These are phyloP conservation scores for Drosophila yakuba DNA, from an alignment of 1,140 invertebrate genomes.

Conservation along the genomic window DNA sequence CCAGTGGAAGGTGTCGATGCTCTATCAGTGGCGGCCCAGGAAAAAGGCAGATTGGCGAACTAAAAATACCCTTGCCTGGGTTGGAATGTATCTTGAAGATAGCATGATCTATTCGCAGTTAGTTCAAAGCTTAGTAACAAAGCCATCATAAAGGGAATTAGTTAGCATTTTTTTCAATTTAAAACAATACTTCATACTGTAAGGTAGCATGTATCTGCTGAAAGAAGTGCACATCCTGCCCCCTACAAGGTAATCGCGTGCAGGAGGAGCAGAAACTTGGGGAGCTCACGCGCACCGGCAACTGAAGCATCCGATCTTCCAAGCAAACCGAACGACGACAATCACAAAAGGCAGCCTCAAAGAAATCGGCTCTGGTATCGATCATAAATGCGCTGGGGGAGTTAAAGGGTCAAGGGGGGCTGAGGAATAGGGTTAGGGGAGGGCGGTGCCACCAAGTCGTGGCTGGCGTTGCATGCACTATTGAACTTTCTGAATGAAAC, in stretches of 20 bases:
- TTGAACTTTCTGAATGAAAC: slow-evolving; percentile 82
- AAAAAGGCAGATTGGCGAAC: background rate
- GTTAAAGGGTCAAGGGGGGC: slow-evolving; percentile 1
- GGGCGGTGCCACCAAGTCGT: slow-evolving; percentile 30
- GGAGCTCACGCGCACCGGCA: slow-evolving; percentile 26
- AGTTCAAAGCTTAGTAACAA: too few relatives aligned
- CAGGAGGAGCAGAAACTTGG: slow-evolving; percentile 35
- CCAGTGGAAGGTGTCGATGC: slow-evolving; percentile 46
- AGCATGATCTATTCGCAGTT: too few relatives aligned
- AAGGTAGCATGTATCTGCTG: background rate
- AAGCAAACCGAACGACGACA: slow-evolving; percentile 60
- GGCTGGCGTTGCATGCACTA: slow-evolving; percentile 76
- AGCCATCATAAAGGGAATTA: too few relatives aligned
- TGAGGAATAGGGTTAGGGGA: background rate
- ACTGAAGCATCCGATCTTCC: slow-evolving; percentile 15
- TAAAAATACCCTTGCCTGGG: background rate
- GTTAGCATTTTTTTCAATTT: too few relatives aligned
- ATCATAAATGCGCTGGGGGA: slow-evolving; percentile 66
- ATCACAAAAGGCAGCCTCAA: slow-evolving; percentile 54
- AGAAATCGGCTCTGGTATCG: slow-evolving; percentile 76
- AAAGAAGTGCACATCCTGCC: slow-evolving; percentile 29
- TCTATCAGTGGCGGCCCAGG: slow-evolving; percentile 5
- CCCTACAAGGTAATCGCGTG: slow-evolving; percentile 68
- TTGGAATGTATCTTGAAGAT: background rate
- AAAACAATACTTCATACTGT: background rate